A percentile compares a stretch with the other conserved stretches of the same genome.
Conservation (phyloP, 2,797 vertebrate species). For the Lacerta agilis region DNA sequence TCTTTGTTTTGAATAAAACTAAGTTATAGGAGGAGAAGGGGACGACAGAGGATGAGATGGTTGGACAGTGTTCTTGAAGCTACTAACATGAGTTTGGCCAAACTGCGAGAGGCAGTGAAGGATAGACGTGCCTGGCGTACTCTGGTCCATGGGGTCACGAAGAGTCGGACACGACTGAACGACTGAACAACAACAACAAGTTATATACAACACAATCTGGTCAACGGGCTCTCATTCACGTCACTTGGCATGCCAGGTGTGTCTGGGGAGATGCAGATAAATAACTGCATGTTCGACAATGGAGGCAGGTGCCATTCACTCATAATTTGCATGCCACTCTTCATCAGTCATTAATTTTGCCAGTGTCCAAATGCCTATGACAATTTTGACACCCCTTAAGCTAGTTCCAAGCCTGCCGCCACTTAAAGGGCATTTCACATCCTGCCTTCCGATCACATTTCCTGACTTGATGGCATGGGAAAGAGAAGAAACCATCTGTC, state of each 20-base stretch:
- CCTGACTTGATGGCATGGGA: conserved; percentile 50
- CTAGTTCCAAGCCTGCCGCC: conserved; percentile 21
- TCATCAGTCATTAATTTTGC: not conserved
- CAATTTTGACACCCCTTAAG: conserved; percentile 7
- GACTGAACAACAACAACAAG: no score
- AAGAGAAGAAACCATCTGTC: conserved; percentile 65
- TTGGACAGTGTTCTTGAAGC: no score
- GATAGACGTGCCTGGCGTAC: no score
- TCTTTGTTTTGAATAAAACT: no score
- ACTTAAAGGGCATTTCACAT: conserved; percentile 53
- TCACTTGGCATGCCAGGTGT: not conserved
- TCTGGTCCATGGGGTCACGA: no score
- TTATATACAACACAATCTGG: not conserved
- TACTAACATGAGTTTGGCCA: no score
- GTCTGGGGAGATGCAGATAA: not conserved
- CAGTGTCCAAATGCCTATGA: not conserved
- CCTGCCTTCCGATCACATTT: conserved; percentile 45
- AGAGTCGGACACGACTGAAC: no score
- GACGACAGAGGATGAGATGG: no score
- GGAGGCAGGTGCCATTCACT: not conserved
- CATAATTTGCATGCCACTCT: not conserved
- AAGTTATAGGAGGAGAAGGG: no score
- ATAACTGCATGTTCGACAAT: not conserved
- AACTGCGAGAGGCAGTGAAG: no score
- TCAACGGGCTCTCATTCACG: not conserved